phyloP scores from a whole-genome alignment of 2,888 invertebrate species.

The Penaeus monodon region DNA sequence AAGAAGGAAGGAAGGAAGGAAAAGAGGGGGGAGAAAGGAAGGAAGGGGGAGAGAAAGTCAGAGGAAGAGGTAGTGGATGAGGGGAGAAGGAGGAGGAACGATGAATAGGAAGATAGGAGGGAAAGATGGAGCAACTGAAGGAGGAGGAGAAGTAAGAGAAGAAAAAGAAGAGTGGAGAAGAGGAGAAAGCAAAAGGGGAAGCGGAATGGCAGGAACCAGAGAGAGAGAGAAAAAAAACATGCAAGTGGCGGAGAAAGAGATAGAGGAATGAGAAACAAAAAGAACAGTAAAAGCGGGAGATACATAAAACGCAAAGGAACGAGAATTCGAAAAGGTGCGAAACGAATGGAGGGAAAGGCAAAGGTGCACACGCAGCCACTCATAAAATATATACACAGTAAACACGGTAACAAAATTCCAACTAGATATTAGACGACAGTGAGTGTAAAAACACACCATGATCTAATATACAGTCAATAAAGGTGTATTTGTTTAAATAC shows the following conservation, averaged over 20 bases:
- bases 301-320: not conserved
- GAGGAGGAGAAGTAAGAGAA: not conserved
- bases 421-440: not conserved
- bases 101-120: not conserved
- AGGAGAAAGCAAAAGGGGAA: not conserved
- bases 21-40: no score
- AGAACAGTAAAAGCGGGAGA: not conserved
- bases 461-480: slow-evolving; percentile 27
- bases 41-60: no score
- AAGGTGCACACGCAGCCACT: no score
- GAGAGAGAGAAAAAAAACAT: not conserved
- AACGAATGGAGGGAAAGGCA: no score
- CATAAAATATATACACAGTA: no score
- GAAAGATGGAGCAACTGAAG: not conserved
- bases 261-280: not conserved
- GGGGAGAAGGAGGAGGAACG: no score
- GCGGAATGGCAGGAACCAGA: not conserved
- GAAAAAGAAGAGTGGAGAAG: not conserved
- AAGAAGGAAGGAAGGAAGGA: no score
- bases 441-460: slow-evolving; percentile 4
- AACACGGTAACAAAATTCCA: no score
- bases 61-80: no score
- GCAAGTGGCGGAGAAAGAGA: not conserved
- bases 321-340: not conserved
- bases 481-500: slow-evolving; percentile 24